Evolutionary conservation across 2,797 vertebrate species (phyloP), one percentile per base, ranked within the genome.

Genomic region (Sciaenops ocellatus): DNA sequence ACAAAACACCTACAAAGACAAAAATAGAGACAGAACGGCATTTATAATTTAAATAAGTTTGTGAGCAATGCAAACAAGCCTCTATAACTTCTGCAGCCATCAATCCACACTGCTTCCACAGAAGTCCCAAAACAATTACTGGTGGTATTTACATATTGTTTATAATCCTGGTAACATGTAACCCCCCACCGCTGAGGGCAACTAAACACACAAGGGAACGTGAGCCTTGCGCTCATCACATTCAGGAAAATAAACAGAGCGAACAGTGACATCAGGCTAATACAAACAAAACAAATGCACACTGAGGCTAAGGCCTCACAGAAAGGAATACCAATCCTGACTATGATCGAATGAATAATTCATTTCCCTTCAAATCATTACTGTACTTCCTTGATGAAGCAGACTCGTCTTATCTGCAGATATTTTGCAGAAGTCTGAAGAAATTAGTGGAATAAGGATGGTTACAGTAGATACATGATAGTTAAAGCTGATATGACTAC

Each of bases 1-100:
- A 99, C 80, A 99, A 94, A 79, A 98, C 98, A 73, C 98, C 98
- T 98, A 82, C 76, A 17, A 87, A 77, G 71, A 88, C 3, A 82
- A 42, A 77, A 22, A 68, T 30, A 78, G 84, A 86, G 17, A 69
- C 52, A 65, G 30, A 65, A 73, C 38, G 30, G 0, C 24, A 28
- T 69, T 75, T 18, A 56, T 48, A 73, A 86, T 73, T 80, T 55
- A 74, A 17, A 54, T 3, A 3, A 3, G 26, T 78, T 44, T 68
- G 28, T 44, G 20, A 71, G 51, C 6, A 9, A 0, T 24, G 18
- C 22, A 54, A 73, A 73, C 10, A 69, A 42, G 34, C 3, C 12
- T 55, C 26, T 1, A 24, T 7, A 54, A 55, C 4, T 15, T 56
- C 42, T 46, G 9, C 47, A 52, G 56, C 30, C 17, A 47, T 61